Percentiles rank a stretch among this genome's conserved stretches.
Evolutionary conservation across 2,888 invertebrate genomes (phyloP).

Genomic region (Machimus atricapillus): DNA sequence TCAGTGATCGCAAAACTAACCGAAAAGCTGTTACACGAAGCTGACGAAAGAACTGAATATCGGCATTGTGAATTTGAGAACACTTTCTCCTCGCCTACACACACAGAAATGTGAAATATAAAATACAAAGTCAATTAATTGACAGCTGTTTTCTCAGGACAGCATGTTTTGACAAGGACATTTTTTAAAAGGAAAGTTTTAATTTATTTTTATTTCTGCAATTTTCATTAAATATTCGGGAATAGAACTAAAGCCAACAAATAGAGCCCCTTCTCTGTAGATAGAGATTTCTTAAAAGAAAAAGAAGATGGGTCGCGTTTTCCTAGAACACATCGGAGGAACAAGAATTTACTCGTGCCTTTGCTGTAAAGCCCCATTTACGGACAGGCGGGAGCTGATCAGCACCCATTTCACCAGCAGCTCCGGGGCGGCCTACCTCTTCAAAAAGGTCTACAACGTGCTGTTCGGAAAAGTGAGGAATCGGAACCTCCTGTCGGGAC

Average conservation of each 20-base stretch:
- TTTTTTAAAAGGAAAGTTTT: neutral
- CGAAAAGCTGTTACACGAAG: neutral
- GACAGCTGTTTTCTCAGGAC: neutral
- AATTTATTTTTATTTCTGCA: neutral
- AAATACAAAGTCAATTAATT: neutral
- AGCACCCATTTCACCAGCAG: neutral
- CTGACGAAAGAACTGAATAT: neutral
- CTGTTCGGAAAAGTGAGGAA: neutral
- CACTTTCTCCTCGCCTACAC: neutral
- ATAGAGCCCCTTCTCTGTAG: neutral
- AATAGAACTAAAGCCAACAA: neutral
- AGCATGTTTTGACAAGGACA: neutral
- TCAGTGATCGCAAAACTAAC: neutral
- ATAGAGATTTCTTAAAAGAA: neutral
- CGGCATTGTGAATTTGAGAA: neutral
- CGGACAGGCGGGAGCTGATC: neutral
- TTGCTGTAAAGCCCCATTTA: neutral
- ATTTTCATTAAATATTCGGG: neutral
- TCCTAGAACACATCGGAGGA: neutral
- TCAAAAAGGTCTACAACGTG: neutral
- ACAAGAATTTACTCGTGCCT: neutral
- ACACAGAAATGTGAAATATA: neutral
- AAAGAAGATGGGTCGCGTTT: neutral
- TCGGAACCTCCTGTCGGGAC: neutral
- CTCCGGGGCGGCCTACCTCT: neutral